Conservation (phyloP, 53 echinoderm and acorn worm species). For the Pentamera pediparva region DNA sequence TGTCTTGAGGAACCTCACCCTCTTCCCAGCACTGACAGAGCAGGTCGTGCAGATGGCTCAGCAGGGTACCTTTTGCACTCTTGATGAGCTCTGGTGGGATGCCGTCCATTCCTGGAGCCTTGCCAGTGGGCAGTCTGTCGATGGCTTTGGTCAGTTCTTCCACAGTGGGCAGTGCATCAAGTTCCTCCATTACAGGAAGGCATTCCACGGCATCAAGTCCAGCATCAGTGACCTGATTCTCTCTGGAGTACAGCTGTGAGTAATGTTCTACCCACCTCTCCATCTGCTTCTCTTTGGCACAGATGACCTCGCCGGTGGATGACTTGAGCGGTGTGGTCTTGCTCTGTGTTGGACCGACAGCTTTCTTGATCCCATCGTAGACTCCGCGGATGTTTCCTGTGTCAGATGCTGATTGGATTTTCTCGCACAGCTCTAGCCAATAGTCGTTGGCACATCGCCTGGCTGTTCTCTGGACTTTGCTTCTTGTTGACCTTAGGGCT, state of each 20-base stretch:
- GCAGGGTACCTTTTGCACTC: not conserved
- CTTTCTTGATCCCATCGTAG: conserved; percentile 35
- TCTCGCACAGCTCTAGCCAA: conserved; percentile 11
- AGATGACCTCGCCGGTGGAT: conserved; percentile 19
- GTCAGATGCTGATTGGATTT: conserved; percentile 14
- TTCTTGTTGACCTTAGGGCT: not conserved
- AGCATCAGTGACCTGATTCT: not conserved
- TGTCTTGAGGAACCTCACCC: conserved; percentile 44
- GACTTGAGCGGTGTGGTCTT: conserved; percentile 31
- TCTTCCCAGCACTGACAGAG: conserved; percentile 39
- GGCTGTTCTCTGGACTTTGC: conserved; percentile 7
- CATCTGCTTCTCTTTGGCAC: conserved; percentile 1
- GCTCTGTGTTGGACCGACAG: conserved; percentile 18
- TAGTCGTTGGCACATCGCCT: conserved; percentile 22
- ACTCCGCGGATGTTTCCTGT: conserved; percentile 25
- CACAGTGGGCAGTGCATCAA: not conserved
- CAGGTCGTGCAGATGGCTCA: conserved; percentile 18
- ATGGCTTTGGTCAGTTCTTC: conserved; percentile 2
- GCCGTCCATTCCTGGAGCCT: conserved; percentile 15
- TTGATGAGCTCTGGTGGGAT: not conserved
- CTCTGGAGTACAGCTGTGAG: conserved; percentile 20
- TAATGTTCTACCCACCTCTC: conserved; percentile 38
- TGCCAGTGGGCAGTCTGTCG: not conserved
- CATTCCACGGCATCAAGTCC: not conserved
- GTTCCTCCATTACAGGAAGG: conserved; percentile 17